phyloP scores from a whole-genome alignment of 2,888 invertebrate species.

The Lasioglossum calceatum region DNA sequence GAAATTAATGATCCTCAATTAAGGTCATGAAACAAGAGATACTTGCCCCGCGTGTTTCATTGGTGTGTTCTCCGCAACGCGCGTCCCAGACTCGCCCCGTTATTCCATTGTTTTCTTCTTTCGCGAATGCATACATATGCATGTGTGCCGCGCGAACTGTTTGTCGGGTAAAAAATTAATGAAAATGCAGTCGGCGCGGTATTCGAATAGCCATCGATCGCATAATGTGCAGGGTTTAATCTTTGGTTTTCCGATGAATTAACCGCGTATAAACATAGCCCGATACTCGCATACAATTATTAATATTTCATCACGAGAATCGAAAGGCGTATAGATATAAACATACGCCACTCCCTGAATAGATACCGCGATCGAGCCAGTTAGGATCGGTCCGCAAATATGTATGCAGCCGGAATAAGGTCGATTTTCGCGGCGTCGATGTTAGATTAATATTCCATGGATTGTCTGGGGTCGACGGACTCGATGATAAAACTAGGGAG shows the following conservation, averaged over 20 bases:
- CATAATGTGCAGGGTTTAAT: slow-evolving; percentile 7
- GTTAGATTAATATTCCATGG: slow-evolving; percentile 68
- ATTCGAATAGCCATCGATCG: background rate
- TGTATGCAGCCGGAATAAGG: slow-evolving; percentile 36
- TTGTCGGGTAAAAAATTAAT: too few species aligned
- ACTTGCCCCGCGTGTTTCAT: slow-evolving; percentile 23
- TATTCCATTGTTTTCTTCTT: background rate
- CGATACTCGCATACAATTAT: background rate
- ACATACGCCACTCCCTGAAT: background rate
- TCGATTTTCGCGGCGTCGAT: slow-evolving; percentile 68
- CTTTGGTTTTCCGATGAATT: background rate
- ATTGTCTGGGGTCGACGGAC: slow-evolving; percentile 59
- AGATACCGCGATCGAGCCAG: background rate
- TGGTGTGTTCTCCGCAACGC: background rate
- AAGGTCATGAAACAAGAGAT: slow-evolving; percentile 28
- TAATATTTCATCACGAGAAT: background rate
- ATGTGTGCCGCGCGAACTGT: background rate
- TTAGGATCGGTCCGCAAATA: slow-evolving; percentile 6
- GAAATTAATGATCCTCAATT: slow-evolving; percentile 45
- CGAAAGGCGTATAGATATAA: background rate
- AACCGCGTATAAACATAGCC: background rate
- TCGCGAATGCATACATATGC: background rate
- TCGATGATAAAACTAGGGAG: slow-evolving; percentile 47
- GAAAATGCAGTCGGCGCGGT: too few species aligned
- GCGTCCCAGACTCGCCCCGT: background rate